Conservation (phyloP, 2,888 invertebrate genomes). For the Perithous albicinctus region DNA sequence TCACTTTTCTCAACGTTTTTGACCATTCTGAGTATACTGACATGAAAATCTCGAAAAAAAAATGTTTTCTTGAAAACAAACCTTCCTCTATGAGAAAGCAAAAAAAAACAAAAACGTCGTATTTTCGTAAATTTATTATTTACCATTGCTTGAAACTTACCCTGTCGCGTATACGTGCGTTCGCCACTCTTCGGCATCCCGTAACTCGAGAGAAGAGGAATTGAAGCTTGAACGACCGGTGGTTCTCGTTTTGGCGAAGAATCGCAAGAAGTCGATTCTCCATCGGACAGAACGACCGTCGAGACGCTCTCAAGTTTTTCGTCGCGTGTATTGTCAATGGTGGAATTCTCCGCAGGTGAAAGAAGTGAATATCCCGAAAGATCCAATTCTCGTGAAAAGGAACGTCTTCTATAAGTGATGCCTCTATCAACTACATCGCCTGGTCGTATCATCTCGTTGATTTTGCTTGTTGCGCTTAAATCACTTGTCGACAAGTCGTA, state of each 20-base stretch:
- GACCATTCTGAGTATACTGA: too few species aligned
- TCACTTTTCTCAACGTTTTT: too few species aligned
- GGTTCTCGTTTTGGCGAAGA: slow-evolving; percentile 45
- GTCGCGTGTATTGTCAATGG: neutral
- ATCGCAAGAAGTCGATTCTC: slow-evolving; percentile 52
- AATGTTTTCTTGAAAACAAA: too few species aligned
- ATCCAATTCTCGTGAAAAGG: slow-evolving; percentile 28
- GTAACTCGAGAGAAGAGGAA: slow-evolving; percentile 32
- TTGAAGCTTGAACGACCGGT: neutral
- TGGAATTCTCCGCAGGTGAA: slow-evolving; percentile 15
- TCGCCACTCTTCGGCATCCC: slow-evolving; percentile 6
- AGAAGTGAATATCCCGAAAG: slow-evolving; percentile 53
- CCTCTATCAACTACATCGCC: slow-evolving; percentile 45
- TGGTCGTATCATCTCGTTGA: slow-evolving; percentile 10
- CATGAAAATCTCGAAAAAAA: too few species aligned
- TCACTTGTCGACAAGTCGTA: slow-evolving; percentile 1
- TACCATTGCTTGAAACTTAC: slow-evolving; percentile 33
- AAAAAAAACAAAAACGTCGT: too few species aligned
- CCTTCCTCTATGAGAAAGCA: too few species aligned
- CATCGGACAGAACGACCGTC: slow-evolving; percentile 25
- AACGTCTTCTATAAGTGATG: slow-evolving; percentile 46
- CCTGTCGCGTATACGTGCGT: slow-evolving; percentile 28
- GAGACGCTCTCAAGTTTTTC: slow-evolving; percentile 15
- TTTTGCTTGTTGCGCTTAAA: neutral
- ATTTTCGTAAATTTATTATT: neutral